A percentile compares a stretch with the other conserved stretches of the same genome.
Conservation (phyloP, 1,140 invertebrate genomes). For the Leptinotarsa undecemlineata region DNA sequence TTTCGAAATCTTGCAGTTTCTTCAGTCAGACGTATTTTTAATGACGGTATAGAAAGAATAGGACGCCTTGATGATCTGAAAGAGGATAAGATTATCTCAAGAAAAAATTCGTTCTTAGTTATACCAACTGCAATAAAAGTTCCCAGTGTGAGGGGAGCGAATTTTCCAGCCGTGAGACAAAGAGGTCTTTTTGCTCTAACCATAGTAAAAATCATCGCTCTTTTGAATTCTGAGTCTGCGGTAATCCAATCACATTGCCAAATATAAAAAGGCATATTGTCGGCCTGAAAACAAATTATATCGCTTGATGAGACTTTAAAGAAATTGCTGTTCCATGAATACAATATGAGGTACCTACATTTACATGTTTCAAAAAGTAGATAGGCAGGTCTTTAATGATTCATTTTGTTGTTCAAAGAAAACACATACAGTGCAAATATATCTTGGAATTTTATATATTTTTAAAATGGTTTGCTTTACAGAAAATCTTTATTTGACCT, state of each 20-base stretch:
- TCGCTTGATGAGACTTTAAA: no score
- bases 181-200: slow-evolving; percentile 57
- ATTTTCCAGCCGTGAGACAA: slow-evolving; percentile 59
- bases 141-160: slow-evolving; percentile 57
- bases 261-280: slow-evolving; percentile 37
- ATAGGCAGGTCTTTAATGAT: no score
- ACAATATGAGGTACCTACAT: no score
- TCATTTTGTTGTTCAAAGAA: no score
- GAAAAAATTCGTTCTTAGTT: not conserved
- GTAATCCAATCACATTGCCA: slow-evolving; percentile 40
- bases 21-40: not conserved
- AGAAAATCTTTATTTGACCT: no score
- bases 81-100: not conserved
- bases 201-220: slow-evolving; percentile 56
- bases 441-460: no score
- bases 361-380: no score
- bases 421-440: no score
- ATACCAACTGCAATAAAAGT: slow-evolving; percentile 55
- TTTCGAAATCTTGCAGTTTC: not conserved
- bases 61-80: slow-evolving; percentile 8
- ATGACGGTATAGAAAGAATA: not conserved
- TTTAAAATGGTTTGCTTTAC: no score
- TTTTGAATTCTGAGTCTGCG: slow-evolving; percentile 48
- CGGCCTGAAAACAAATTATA: slow-evolving; percentile 28
- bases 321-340: no score